These are phyloP conservation scores for Odobenus rosmarus DNA, from an alignment of 2,113 vertebrate genomes.

Conservation along the genomic window DNA sequence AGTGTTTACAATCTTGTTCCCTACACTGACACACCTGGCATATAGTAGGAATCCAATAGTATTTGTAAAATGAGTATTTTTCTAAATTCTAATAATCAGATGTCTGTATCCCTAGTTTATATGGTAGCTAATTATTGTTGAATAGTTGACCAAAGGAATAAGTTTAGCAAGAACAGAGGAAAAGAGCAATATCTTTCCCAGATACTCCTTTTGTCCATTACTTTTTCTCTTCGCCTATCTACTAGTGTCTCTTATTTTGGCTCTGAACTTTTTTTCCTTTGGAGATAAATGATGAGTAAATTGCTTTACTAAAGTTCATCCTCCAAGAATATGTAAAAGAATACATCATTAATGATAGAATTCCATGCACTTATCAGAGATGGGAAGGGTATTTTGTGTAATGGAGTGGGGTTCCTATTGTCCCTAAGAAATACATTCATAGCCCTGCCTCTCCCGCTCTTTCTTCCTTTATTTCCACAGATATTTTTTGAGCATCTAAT, in stretches of 20 bases:
- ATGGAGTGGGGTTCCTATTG: neutral
- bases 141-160: neutral
- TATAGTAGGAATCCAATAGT: neutral
- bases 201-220: neutral
- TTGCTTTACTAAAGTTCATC: neutral
- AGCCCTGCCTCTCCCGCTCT: neutral
- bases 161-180: neutral
- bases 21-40: neutral
- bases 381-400: neutral
- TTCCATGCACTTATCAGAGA: neutral
- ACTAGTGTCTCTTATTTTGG: neutral
- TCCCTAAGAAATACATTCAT: neutral
- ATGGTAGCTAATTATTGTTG: neutral
- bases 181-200: neutral
- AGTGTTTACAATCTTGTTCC: neutral
- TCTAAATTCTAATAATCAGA: neutral
- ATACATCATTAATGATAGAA: neutral
- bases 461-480: neutral
- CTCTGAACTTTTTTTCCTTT: neutral
- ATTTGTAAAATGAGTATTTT: conserved; percentile 29
- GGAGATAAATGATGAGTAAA: neutral
- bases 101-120: neutral
- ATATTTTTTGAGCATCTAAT: neutral
- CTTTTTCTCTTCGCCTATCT: neutral
- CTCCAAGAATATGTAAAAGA: neutral